Percentiles rank a stretch among this genome's conserved stretches.
Conservation (phyloP, 2,888 invertebrate genomes). For the Pyralis farinalis region DNA sequence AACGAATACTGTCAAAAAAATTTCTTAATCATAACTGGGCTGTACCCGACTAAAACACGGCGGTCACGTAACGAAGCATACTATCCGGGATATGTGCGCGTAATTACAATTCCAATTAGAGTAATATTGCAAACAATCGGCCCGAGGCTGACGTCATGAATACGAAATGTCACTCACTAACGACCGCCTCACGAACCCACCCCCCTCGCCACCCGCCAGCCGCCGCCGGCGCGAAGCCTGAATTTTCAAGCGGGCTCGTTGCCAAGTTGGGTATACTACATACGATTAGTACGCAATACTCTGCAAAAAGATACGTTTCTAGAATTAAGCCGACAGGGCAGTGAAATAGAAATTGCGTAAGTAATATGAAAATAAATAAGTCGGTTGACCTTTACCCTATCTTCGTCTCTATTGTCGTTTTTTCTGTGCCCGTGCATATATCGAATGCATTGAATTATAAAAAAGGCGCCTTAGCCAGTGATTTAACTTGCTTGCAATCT, state of each 20-base stretch:
- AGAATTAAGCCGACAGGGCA: too few relatives aligned
- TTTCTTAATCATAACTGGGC: neutral
- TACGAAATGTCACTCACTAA: conserved; percentile 80
- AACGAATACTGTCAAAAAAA: neutral
- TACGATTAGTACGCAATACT: conserved; percentile 10
- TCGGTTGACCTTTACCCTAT: too few relatives aligned
- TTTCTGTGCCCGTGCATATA: too few relatives aligned
- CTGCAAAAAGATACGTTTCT: neutral
- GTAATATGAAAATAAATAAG: too few relatives aligned
- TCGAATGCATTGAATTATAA: too few relatives aligned
- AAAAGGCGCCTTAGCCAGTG: too few relatives aligned
- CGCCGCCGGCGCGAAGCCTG: conserved; percentile 52
- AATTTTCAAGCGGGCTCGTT: conserved; percentile 62
- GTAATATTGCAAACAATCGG: conserved; percentile 81
- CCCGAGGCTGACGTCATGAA: conserved; percentile 76
- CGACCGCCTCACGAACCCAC: conserved; percentile 32
- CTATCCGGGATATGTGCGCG: conserved; percentile 57
- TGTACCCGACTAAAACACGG: neutral
- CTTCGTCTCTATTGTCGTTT: too few relatives aligned
- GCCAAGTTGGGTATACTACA: conserved; percentile 33
- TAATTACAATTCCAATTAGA: conserved; percentile 80
- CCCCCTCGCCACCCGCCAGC: conserved; percentile 15
- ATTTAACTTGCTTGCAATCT: too few relatives aligned
- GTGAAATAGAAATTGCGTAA: too few relatives aligned
- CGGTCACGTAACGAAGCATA: conserved; percentile 27